Evolutionary conservation across 2,888 invertebrate species (phyloP).

Genomic region (Protophormia terraenovae): DNA sequence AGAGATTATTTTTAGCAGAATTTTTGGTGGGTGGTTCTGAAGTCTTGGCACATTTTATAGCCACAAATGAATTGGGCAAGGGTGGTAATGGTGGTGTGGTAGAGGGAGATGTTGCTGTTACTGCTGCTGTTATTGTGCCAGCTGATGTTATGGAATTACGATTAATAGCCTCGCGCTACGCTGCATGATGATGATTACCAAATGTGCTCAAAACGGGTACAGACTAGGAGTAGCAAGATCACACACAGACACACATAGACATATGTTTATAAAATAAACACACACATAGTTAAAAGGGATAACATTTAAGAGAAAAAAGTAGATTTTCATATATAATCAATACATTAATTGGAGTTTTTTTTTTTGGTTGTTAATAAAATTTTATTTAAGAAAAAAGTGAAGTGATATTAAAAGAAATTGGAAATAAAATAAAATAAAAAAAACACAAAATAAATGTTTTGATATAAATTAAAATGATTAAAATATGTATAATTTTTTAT

Average conservation of each 20-base stretch:
- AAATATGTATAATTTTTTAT: constrained; percentile 42
- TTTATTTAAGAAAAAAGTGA: too few species aligned
- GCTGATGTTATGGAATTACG: constrained; percentile 70
- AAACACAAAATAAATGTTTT: background rate
- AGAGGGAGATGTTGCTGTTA: constrained; percentile 72
- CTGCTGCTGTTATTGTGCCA: constrained; percentile 73
- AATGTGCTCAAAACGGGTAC: constrained; percentile 82
- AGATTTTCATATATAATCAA: constrained; percentile 50
- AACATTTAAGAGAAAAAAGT: constrained; percentile 54
- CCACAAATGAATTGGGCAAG: constrained; percentile 76
- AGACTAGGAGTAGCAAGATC: constrained; percentile 74
- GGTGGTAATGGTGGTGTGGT: constrained; percentile 78
- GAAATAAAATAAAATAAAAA: background rate
- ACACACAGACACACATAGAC: constrained; percentile 45
- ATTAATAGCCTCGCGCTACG: constrained; percentile 80
- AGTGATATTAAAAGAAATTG: background rate
- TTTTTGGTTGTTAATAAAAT: too few species aligned
- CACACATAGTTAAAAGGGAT: constrained; percentile 26
- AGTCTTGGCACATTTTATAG: constrained; percentile 72
- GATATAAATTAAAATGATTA: constrained; percentile 6
- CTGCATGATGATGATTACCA: constrained; percentile 82
- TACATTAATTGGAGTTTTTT: constrained; percentile 51
- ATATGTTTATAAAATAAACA: background rate
- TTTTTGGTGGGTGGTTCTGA: constrained; percentile 69
- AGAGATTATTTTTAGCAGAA: constrained; percentile 71